Percentiles rank a stretch among this genome's conserved stretches.
phyloP scores from a whole-genome alignment of 2,113 vertebrate genomes.

The Hylia prasina region DNA sequence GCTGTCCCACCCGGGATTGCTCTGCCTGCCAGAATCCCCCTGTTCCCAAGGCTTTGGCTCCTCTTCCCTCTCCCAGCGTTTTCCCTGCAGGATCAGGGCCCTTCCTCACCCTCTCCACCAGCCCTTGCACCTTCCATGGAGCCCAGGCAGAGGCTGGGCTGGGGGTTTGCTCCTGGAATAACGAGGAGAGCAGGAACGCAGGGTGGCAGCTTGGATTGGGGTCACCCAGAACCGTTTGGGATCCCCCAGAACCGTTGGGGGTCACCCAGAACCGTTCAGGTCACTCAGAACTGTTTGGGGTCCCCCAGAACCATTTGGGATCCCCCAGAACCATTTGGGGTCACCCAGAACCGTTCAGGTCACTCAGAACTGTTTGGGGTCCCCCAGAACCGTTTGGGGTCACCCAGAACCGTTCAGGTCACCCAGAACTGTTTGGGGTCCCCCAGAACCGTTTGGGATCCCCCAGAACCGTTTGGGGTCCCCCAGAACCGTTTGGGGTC shows the following conservation, averaged over 20 bases:
- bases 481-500: neutral
- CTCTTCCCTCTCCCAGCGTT: neutral
- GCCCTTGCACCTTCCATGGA: neutral
- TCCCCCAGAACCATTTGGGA: too few relatives aligned
- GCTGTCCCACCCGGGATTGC: neutral
- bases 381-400: neutral
- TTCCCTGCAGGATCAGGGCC: neutral
- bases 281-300: too few relatives aligned
- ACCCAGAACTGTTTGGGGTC: neutral
- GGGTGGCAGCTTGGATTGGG: neutral
- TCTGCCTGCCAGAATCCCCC: neutral
- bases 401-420: neutral
- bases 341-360: too few relatives aligned
- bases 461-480: neutral
- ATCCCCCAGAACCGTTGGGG: too few relatives aligned
- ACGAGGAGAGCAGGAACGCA: neutral
- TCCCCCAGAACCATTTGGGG: too few relatives aligned
- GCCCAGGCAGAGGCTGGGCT: neutral
- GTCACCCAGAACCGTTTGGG: too few relatives aligned
- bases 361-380: too few relatives aligned
- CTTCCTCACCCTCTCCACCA: neutral
- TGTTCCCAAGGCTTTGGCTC: fast-evolving
- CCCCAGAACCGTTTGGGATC: fast-evolving
- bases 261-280: too few relatives aligned
- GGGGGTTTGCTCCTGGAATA: neutral